Conservation (phyloP, 2,888 invertebrate genomes). For the Adela reaumurella region DNA sequence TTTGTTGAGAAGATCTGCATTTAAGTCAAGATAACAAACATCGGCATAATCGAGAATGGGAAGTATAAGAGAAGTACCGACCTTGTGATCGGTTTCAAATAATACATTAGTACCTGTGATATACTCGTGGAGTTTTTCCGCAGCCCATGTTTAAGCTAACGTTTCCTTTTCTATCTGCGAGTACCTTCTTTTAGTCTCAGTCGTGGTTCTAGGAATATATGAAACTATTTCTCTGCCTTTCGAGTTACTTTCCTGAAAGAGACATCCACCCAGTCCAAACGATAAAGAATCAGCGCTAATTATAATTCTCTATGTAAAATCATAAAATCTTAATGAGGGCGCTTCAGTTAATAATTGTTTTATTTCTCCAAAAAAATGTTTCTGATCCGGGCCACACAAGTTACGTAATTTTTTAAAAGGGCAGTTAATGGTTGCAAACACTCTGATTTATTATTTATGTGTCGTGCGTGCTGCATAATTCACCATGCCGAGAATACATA, state of each 20-base stretch:
- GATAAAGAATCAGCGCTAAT: background rate
- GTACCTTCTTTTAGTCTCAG: conserved; percentile 13
- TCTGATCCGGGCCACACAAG: no score
- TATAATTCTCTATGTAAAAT: background rate
- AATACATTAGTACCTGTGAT: background rate
- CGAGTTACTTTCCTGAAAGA: background rate
- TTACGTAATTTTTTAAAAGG: no score
- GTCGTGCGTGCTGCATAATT: no score
- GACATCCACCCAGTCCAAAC: background rate
- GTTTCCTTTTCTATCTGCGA: conserved; percentile 5
- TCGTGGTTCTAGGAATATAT: background rate
- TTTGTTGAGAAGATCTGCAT: no score
- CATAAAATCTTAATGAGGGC: background rate
- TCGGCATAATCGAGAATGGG: no score
- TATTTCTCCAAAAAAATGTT: no score
- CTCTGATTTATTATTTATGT: no score
- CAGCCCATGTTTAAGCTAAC: conserved; percentile 3
- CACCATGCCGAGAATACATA: no score
- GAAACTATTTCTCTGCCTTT: background rate
- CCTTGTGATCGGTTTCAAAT: conserved; percentile 9
- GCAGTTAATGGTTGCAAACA: no score
- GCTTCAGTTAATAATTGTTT: background rate
- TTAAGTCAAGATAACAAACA: no score
- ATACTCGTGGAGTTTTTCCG: conserved; percentile 2
- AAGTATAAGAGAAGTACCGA: no score